Conservation (phyloP, 1,140 invertebrate genomes). For the Agrilus planipennis region DNA sequence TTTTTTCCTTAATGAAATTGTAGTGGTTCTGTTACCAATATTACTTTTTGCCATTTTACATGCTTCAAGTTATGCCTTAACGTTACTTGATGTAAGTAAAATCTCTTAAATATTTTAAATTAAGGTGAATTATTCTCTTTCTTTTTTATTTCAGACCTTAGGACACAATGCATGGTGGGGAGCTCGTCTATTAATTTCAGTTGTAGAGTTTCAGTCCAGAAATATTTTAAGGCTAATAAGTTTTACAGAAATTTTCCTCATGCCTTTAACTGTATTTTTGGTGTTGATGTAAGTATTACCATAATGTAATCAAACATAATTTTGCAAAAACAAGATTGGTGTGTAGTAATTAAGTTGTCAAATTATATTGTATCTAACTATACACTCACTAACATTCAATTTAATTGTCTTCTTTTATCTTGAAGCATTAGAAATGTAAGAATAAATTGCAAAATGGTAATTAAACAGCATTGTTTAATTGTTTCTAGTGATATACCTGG, state of each 20-base stretch:
- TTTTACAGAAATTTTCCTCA: conserved; percentile 82
- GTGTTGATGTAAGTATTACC: conserved; percentile 80
- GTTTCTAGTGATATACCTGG: too few species aligned
- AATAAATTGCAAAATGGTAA: too few species aligned
- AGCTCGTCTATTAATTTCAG: conserved; percentile 68
- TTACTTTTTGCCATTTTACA: conserved; percentile 85
- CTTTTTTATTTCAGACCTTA: conserved; percentile 51
- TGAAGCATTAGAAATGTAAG: too few species aligned
- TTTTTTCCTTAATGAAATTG: conserved; percentile 38
- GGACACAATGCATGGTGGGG: conserved; percentile 82
- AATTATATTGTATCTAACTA: too few species aligned
- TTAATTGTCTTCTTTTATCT: too few species aligned
- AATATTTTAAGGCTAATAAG: conserved; percentile 80
- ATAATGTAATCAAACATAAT: too few species aligned
- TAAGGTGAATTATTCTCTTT: conserved; percentile 6
- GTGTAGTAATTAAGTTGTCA: too few species aligned
- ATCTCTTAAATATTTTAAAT: conserved; percentile 2
- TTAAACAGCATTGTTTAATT: too few species aligned
- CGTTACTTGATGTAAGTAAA: conserved; percentile 77
- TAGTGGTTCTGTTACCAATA: conserved; percentile 78
- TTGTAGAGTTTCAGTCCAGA: conserved; percentile 75
- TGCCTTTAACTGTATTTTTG: conserved; percentile 75
- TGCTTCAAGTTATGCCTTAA: conserved; percentile 78
- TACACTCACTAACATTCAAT: too few species aligned
- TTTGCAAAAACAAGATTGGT: too few species aligned